Base-by-base conservation (phyloP, 2,888 invertebrate species). In the Ditylenchus weischeri region DNA sequence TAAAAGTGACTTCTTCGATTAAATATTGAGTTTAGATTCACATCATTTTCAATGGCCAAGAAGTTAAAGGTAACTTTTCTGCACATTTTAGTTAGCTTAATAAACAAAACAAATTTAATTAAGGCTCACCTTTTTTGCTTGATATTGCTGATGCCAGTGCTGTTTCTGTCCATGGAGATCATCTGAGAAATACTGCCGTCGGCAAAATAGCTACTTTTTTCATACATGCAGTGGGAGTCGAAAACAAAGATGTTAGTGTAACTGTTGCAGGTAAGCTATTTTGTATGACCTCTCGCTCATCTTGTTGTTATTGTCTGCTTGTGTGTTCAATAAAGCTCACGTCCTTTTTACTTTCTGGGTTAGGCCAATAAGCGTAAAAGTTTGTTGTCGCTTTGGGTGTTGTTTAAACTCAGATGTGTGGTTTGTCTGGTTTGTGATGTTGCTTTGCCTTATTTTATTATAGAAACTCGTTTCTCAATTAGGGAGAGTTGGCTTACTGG, bases 1-100 rank as follows among this genome's bases (percentile, higher is more conserved):
- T 43, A 93, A 92, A 83, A 95, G 93, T 85, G 94, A 94, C 83
- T 93, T 93, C 13, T 89, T 90, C 82, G 91, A 91, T 79, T 88
- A 90, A n/a, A 88, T 88, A 83, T 93, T 87, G 8, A 36, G 1
- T 54, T 54, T 13, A 72, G 49, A 60, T 65, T 71, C 19, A 43
- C 47, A 60, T 23, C 43, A 36, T 60, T 38, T 23, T 75, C 54
- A 49, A 57, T 35, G 23, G 64, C 23, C 36, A 49, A 49, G 62
- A 23, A 18, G 35, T n/a, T 0, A 8, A 35, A 23, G 43, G 43
- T 43, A 8, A 10, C 2, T 51, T 19, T 58, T 47, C 35, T 19
- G 19, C 3, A 49, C 35, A 65, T 36, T 70, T 13, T 48, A 59
- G 6, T 50, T 69, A 7, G 10, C 62, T 48, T 1, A 11, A n/a